phyloP scores from a whole-genome alignment of 2,888 invertebrate genomes.

The Melinopterus prodromus region DNA sequence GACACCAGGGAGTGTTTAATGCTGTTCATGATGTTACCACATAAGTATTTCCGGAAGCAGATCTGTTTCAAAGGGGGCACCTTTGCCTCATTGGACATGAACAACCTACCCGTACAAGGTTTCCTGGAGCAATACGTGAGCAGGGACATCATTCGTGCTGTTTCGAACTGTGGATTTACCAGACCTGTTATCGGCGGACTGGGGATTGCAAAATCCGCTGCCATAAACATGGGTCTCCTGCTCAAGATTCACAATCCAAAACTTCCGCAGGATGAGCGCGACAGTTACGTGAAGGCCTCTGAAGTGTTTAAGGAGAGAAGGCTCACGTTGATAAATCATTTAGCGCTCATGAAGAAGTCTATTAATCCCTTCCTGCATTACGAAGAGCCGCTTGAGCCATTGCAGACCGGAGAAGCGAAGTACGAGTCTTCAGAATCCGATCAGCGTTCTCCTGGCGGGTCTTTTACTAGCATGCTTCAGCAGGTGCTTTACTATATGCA shows the following conservation, averaged over 20 bases:
- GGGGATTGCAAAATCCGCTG: conserved; percentile 62
- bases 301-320: conserved; percentile 56
- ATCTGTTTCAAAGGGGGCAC: conserved; percentile 56
- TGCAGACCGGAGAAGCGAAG: conserved; percentile 33
- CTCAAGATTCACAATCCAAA: conserved; percentile 65
- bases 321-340: conserved; percentile 51
- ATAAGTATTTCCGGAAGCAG: conserved; percentile 61
- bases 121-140: conserved; percentile 70
- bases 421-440: conserved; percentile 19
- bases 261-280: conserved; percentile 50
- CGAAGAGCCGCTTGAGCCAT: conserved; percentile 53
- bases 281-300: conserved; percentile 59
- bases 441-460: conserved; percentile 6
- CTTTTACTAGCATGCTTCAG: conserved; percentile 13
- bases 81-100: conserved; percentile 61
- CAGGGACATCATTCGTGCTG: conserved; percentile 63
- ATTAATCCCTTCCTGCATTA: conserved; percentile 67
- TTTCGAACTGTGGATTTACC: conserved; percentile 62
- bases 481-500: conserved; percentile 7
- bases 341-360: conserved; percentile 60
- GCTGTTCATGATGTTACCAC: conserved; percentile 64
- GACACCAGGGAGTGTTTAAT: conserved; percentile 63
- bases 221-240: conserved; percentile 66
- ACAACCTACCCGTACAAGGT: conserved; percentile 66
- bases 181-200: conserved; percentile 71